These are phyloP conservation scores for Oryzias javanicus DNA, from an alignment of 2,113 vertebrate genomes.

Conservation along the genomic window DNA sequence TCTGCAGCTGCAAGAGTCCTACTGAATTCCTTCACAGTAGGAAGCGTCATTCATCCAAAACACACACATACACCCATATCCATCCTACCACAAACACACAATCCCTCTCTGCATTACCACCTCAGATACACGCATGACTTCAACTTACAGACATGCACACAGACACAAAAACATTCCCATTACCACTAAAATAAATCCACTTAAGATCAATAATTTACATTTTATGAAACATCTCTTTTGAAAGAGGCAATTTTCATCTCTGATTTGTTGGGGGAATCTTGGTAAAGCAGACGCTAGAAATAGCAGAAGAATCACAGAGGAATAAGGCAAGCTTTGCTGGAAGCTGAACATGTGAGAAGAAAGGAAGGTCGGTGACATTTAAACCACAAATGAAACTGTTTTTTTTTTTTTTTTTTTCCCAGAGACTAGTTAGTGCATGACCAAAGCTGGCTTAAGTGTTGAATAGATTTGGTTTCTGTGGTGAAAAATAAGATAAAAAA, in stretches of 20 bases:
- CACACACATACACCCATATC: conserved; percentile 3
- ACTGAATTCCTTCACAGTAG: conserved; percentile 7
- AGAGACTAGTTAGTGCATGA: no score
- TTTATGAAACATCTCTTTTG: conserved; percentile 71
- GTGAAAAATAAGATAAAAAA: no score
- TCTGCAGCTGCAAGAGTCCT: conserved; percentile 24
- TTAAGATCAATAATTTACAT: conserved; percentile 78
- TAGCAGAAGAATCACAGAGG: conserved; percentile 47
- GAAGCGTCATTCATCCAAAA: conserved; percentile 16
- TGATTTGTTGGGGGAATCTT: conserved; percentile 65
- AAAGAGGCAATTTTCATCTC: conserved; percentile 64
- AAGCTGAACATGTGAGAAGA: conserved; percentile 42
- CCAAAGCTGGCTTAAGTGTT: no score
- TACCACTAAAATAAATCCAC: conserved; percentile 59
- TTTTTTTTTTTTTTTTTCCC: no score
- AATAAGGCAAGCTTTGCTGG: conserved; percentile 33
- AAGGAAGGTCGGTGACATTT: not conserved
- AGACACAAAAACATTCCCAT: conserved; percentile 6
- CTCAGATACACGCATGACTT: conserved; percentile 15
- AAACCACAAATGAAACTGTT: not conserved
- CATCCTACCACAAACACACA: not conserved
- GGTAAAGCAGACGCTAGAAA: conserved; percentile 33
- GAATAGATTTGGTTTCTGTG: no score
- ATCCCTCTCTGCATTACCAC: not conserved
- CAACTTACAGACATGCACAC: conserved; percentile 4